Evolutionary conservation across 2,888 invertebrate genomes (phyloP).

Genomic region (Chrysodeixis includens): DNA sequence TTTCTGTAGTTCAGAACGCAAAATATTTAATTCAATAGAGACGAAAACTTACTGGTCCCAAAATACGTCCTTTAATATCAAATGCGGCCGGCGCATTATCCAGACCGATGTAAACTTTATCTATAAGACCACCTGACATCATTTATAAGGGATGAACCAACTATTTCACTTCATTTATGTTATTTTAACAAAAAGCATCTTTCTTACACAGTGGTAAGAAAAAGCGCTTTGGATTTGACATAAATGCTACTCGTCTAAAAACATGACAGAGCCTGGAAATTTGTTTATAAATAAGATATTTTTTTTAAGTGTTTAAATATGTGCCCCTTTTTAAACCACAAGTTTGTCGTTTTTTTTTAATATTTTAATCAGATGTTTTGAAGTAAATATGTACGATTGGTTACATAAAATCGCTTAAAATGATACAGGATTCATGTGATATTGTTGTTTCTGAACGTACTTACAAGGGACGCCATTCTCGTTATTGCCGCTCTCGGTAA

Average conservation of each 20-base stretch:
- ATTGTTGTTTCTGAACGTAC: no score
- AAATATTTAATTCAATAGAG: constrained; percentile 22
- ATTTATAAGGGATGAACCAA: constrained; percentile 58
- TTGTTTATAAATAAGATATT: no score
- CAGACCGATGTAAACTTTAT: constrained; percentile 93
- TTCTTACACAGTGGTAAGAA: constrained; percentile 50
- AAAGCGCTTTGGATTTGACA: constrained; percentile 58
- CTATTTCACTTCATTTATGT: constrained; percentile 60
- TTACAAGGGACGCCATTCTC: no score
- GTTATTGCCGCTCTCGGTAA: no score
- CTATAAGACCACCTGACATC: constrained; percentile 87
- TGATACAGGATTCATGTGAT: no score
- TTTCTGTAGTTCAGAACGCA: constrained; percentile 18
- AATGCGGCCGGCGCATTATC: constrained; percentile 94
- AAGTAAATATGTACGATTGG: no score
- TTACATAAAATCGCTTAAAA: no score
- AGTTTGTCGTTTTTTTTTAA: no score
- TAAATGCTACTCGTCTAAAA: constrained; percentile 36
- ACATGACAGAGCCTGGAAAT: not conserved
- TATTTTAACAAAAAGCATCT: constrained; percentile 74
- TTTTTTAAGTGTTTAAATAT: no score
- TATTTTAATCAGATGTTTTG: no score
- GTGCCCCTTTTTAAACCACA: no score
- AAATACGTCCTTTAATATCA: constrained; percentile 92
- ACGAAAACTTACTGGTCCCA: constrained; percentile 88